phyloP scores from a whole-genome alignment of 2,797 vertebrate genomes.

The Trichosurus vulpecula region DNA sequence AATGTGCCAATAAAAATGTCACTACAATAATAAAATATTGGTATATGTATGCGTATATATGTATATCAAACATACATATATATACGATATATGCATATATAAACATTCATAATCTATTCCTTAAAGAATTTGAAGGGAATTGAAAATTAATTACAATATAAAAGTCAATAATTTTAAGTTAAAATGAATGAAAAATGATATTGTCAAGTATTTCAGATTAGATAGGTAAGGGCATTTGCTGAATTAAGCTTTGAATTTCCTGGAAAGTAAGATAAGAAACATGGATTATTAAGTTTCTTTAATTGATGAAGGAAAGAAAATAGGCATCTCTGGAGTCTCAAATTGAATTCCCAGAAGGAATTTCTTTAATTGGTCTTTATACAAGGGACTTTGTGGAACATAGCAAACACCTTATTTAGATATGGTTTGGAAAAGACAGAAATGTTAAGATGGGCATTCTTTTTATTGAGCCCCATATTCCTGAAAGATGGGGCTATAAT shows the following conservation, averaged over 20 bases:
- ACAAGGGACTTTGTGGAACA: not conserved
- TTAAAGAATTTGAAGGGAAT: not conserved
- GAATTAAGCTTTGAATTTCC: not conserved
- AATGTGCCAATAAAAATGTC: not conserved
- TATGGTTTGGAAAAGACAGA: not conserved
- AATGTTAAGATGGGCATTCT: not conserved
- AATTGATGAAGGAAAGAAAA: not conserved
- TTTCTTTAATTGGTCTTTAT: not conserved
- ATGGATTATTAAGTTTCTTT: not conserved
- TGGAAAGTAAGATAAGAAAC: not conserved
- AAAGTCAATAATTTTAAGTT: not conserved
- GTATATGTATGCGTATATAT: not conserved
- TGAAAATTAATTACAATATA: not conserved
- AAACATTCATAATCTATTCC: not conserved
- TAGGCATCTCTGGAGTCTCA: not conserved
- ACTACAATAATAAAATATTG: not conserved
- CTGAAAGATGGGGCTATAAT: not conserved
- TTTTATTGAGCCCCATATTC: not conserved
- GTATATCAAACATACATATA: not conserved
- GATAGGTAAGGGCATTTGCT: not conserved
- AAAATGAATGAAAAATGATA: not conserved
- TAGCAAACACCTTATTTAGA: not conserved
- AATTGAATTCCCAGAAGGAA: not conserved
- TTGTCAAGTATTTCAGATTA: not conserved
- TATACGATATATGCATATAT: not conserved